A percentile compares a stretch with the other conserved stretches of the same genome.
These are phyloP conservation scores for Aplodontia rufa DNA, from an alignment of 2,113 vertebrate genomes.

Conservation along the genomic window DNA sequence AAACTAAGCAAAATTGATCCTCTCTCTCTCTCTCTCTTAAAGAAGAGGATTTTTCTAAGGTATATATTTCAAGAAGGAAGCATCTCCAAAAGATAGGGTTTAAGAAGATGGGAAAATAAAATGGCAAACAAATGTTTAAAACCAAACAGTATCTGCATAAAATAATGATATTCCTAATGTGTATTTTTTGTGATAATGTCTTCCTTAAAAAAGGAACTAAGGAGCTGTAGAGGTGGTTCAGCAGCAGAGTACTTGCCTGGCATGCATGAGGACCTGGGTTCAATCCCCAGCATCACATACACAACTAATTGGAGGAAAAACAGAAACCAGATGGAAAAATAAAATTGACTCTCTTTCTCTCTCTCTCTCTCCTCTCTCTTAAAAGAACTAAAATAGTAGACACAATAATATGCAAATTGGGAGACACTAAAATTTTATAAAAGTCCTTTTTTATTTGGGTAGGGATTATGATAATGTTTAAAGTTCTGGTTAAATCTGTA, in stretches of 20 bases:
- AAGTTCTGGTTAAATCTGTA: constrained; percentile 3
- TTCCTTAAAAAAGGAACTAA: constrained; percentile 47
- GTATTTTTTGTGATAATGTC: constrained; percentile 6
- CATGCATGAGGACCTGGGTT: too few species aligned
- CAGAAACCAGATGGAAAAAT: too few species aligned
- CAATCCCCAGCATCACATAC: too few species aligned
- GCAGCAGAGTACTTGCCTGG: too few species aligned
- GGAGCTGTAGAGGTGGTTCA: too few species aligned
- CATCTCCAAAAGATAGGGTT: not conserved
- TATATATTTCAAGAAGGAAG: constrained; percentile 33
- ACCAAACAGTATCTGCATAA: constrained; percentile 20
- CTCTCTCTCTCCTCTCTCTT: too few species aligned
- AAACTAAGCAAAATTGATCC: too few species aligned
- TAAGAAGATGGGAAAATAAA: constrained; percentile 40
- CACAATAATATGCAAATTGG: not conserved
- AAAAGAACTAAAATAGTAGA: constrained; percentile 32
- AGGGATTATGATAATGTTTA: not conserved
- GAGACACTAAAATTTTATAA: constrained; percentile 13
- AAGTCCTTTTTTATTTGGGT: not conserved
- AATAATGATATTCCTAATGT: constrained; percentile 24
- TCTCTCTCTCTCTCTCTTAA: too few species aligned
- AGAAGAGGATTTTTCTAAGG: too few species aligned
- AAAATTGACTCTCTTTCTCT: too few species aligned
- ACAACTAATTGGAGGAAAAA: too few species aligned
- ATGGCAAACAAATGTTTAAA: constrained; percentile 42